phyloP scores from a whole-genome alignment of 2,888 invertebrate species.

The Pristionchus japonicus region DNA sequence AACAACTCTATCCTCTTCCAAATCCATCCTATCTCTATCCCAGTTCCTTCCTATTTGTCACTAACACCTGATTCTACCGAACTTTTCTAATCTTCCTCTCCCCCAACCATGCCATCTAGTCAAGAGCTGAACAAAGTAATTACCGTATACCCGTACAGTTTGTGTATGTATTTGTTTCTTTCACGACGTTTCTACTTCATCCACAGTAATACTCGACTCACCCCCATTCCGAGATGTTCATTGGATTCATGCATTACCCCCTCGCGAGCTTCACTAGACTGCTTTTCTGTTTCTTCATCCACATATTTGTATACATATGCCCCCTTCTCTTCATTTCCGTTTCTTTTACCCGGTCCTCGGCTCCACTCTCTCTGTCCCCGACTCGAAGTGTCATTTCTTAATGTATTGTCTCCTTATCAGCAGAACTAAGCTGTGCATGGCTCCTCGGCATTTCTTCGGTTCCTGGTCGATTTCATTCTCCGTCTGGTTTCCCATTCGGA shows the following conservation, averaged over 20 bases:
- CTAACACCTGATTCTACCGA: background rate
- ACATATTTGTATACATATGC: conserved; percentile 46
- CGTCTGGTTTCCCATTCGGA: background rate
- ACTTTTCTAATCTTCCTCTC: background rate
- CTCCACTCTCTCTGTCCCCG: background rate
- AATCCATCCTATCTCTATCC: background rate
- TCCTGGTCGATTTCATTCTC: too few species aligned
- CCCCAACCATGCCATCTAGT: conserved; percentile 28
- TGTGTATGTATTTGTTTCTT: conserved; percentile 10
- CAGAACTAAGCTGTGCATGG: background rate
- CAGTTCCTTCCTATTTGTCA: background rate
- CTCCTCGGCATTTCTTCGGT: too few species aligned
- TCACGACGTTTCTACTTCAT: background rate
- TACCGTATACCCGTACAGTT: background rate
- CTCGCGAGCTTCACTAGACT: conserved; percentile 5
- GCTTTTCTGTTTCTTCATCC: conserved; percentile 10
- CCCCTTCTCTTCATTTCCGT: conserved; percentile 19
- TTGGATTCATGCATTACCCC: background rate
- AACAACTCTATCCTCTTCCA: background rate
- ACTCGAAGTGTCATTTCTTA: conserved; percentile 14
- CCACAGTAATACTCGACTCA: background rate
- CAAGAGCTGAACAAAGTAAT: conserved; percentile 30
- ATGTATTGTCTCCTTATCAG: conserved; percentile 30
- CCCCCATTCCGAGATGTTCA: background rate
- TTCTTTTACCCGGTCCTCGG: background rate